Percentiles rank a stretch among this genome's conserved stretches.
Evolutionary conservation across 2,888 invertebrate species (phyloP).

Genomic region (Nomada hirtipes): DNA sequence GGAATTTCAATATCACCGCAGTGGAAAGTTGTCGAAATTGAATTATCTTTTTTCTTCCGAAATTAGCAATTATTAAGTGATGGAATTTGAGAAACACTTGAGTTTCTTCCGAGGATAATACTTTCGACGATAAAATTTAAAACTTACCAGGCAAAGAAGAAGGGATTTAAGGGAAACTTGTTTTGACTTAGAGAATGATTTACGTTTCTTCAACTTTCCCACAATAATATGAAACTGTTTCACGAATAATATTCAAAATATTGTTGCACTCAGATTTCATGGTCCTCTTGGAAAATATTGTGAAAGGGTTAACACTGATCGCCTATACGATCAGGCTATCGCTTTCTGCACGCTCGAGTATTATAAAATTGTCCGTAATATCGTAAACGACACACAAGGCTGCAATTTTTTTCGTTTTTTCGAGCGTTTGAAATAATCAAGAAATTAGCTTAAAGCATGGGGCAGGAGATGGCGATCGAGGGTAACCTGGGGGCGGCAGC

Average conservation of each 20-base stretch:
- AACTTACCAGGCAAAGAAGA: no score
- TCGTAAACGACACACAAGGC: background rate
- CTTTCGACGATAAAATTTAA: no score
- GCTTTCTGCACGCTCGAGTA: slow-evolving; percentile 34
- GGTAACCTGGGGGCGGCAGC: slow-evolving; percentile 81
- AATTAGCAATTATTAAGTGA: no score
- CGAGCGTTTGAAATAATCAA: slow-evolving; percentile 17
- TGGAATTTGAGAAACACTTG: no score
- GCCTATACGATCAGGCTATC: slow-evolving; percentile 4
- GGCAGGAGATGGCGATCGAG: slow-evolving; percentile 78
- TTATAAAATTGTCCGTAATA: background rate
- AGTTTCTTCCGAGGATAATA: no score
- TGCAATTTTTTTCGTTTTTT: slow-evolving; percentile 14
- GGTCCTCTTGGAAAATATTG: background rate
- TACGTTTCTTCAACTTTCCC: background rate
- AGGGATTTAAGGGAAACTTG: no score
- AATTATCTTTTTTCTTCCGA: background rate
- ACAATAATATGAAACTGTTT: background rate
- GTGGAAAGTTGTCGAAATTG: background rate
- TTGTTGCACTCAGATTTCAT: slow-evolving; percentile 10
- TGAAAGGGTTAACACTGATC: background rate
- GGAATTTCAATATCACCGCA: background rate
- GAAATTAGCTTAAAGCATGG: slow-evolving; percentile 63
- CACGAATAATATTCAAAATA: background rate
- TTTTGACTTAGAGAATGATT: no score